Evolutionary conservation across 1,140 invertebrate species (phyloP), one percentile per base, ranked within the genome.

Genomic region (Elysia chlorotica): DNA sequence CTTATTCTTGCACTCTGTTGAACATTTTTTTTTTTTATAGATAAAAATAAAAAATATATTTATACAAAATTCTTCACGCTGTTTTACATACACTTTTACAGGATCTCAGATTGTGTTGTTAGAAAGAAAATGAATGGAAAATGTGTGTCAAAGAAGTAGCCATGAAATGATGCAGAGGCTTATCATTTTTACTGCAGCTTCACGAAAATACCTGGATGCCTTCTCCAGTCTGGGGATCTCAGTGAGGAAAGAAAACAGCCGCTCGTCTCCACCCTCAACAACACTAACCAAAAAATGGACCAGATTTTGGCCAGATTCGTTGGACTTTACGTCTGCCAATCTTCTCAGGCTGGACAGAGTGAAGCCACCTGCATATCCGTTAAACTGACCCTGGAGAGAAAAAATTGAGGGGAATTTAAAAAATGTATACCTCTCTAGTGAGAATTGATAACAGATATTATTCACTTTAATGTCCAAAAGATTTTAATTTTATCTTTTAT

Each of bases 291-390:
- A 30, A 35, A 77, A 75, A 38, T 82, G 79, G 23, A 82, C 65
- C 2, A 82, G 65, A 2, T 75, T 78, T 41, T 78, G 76, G 25
- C 79, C 78, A 2, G 78, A 59, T 28, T 75, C 71, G 33, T 37
- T n/a, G 0, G 78, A 79, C 53, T 78, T 80, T 6, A 82, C 76
- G 10, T 77, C 76, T 36, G 62, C 48, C 65, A 82, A 63, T 25
- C 80, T 65, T 23, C 66, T 57, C 30, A 82, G 69, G 65, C 81
- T 79, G n/a, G 74, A 73, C 71, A 82, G 54, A 65, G 79, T 78
- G 67, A 77, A 76, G 1, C 81, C 81, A 31, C 73, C 54, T 1
- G 79, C 81, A 73, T 79, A 72, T 3, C 81, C 79, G 31, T 81
- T 79, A 41, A 75, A 71, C 66, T 76, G 74, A 56, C 77, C 77